Percentiles rank a stretch among this genome's conserved stretches.
Evolutionary conservation across 2,888 invertebrate genomes (phyloP).

Genomic region (Cepaea hortensis): DNA sequence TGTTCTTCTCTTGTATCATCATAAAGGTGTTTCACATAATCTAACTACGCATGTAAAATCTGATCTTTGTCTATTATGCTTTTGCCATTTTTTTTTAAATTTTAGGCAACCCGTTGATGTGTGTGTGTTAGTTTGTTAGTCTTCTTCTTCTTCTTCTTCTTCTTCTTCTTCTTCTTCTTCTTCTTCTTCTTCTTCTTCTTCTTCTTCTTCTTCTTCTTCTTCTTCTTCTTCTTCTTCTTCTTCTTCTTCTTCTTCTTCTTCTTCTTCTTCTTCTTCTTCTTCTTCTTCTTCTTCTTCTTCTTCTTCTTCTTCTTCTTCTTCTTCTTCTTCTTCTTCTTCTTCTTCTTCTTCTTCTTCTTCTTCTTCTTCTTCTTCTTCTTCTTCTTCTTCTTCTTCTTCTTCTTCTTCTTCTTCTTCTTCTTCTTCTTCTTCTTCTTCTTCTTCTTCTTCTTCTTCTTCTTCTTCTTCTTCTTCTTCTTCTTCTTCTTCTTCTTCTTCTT

Average conservation of each 20-base stretch:
- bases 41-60: too few relatives aligned
- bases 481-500: background rate
- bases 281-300: too few relatives aligned
- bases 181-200: background rate
- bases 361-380: background rate
- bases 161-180: background rate
- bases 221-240: background rate
- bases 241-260: too few relatives aligned
- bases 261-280: too few relatives aligned
- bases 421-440: background rate
- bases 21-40: too few relatives aligned
- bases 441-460: constrained; percentile 10
- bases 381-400: background rate
- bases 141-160: too few relatives aligned
- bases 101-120: too few relatives aligned
- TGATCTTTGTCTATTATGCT: too few relatives aligned
- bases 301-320: background rate
- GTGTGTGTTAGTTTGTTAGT: too few relatives aligned
- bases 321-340: background rate
- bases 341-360: background rate
- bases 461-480: background rate
- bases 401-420: background rate
- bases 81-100: too few relatives aligned
- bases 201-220: background rate
- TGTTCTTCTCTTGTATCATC: too few relatives aligned